Base-by-base conservation (phyloP, 2,113 vertebrate species). In the Dinomys branickii region DNA sequence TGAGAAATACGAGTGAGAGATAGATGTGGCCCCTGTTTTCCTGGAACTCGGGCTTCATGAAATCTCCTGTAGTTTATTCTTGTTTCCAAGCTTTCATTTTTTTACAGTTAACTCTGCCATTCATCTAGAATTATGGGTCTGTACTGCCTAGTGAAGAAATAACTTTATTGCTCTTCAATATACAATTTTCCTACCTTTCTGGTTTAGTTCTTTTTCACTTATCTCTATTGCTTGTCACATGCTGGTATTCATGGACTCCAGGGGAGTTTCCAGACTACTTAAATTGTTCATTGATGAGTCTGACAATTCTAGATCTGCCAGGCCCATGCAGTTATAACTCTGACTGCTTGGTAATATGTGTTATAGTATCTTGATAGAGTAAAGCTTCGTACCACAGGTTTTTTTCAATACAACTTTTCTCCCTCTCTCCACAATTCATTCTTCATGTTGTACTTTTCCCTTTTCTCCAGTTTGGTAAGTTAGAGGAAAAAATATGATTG, bases 391-490 rank as follows among this genome's bases (percentile, higher is more conserved):
- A 6, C 2, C 4, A 52, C 50, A 28, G 19, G 35, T 59, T 7
- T 75, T 82, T 81, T 52, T 41, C 0, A 85, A 85, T 61, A 44
- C 38, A 85, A 30, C 38, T 7, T 78, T 44, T 56, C 69, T 41
- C 35, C 30, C 44, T 65, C 67, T 81, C 6, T 77, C 13, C 44
- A 73, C 71, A 44, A 26, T 54, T 90, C 9, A 80, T 85, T 88
- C 84, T 83, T 93, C 30, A n/a, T 87, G 28, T 19, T 47, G 0
- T n/a, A 44, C 22, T n/a, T 87, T 75, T n/a, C 56, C 28, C 16
- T 50, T 30, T 50, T 81, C 47, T 82, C 89, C 35, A 22, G 85
- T 73, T 88, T 94, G 50, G 67, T 41, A 84, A 95, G 12, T 89
- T 56, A 89, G 65, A 83, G 82, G 20, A 50, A 84, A 71, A 83